Evolutionary conservation across 2,888 invertebrate species (phyloP), one percentile per base, ranked within the genome.

Genomic region (Schizotus pectinicornis): DNA sequence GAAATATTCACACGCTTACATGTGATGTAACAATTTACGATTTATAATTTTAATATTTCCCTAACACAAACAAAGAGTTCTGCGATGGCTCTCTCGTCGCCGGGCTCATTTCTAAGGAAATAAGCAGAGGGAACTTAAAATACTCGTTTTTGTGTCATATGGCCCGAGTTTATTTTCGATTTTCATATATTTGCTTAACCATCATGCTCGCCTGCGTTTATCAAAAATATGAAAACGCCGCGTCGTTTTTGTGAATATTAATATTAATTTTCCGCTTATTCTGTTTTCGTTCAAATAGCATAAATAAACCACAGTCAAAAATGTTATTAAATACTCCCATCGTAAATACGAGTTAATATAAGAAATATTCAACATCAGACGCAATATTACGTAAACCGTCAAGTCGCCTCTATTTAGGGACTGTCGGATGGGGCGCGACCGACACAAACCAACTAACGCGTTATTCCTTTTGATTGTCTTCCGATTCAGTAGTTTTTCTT

Each of bases 61-160:
- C 62, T 63, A 61, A 66, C 65, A 64, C 64, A 67, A 68, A 68
- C 68, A 68, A 47, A 37, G 47, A 47, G 48, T 53, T 67, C 68
- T 68, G 68, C 59, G 59, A 43, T 56, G 50, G 52, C 51, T 68
- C 68, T 65, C 58, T 66, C 67, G 64, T 55, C 68, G 63, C 60
- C 34, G 50, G 38, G 63, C 57, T 61, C 59, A 59, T 63, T 65
- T 62, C 65, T 59, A 51, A 60, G 53, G 64, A 66, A 60, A 66
- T 64, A 65, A 66, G 65, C 66, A 63, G 60, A 56, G 37, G 49
- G 62, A 50, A 65, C 57, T 63, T 53, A 59, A 66, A 67, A 69
- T 64, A 63, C 61, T 64, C 63, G 65, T 67, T 69, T 67, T 67
- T 65, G 66, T 72, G 72, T 72, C 72, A 72, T 69, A 72, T 70